Evolutionary conservation across 2,888 invertebrate species (phyloP), one percentile per base, ranked within the genome.

Genomic region (Notodonta dromedarius): DNA sequence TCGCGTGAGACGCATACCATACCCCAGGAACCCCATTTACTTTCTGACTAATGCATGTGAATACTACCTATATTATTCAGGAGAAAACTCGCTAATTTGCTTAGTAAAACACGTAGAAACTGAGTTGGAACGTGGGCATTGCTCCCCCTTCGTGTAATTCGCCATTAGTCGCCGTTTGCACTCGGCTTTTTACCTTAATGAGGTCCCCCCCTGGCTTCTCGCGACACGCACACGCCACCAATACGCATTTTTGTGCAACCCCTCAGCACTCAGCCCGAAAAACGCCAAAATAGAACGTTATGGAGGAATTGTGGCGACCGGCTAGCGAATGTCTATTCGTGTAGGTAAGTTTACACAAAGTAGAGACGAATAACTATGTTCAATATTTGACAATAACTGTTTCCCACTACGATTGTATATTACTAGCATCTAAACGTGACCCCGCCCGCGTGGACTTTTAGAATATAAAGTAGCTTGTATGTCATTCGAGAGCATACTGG

Each of bases 101-200:
- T 54, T n/a, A 13, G 54, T 54, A 35, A 35, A 53, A 13, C 14
- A 13, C 39, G 32, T 56, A 12, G 50, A 60, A 73, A 62, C 61
- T 63, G 67, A 67, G 73, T 63, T 75, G 69, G 77, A 79, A 76
- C 75, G 65, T 75, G 80, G 83, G 82, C 82, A 85, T 81, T 82
- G 84, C 80, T 88, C 93, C 93, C 24, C 93, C 91, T 91, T 92
- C 93, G 91, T 90, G 93, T 93, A 90, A 93, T 93, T 93, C 88
- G 91, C 93, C 90, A 92, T 93, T 92, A 93, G 90, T 85, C 85
- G 88, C 87, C 90, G 91, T 91, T 92, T 93, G 93, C 93, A 93
- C 87, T 92, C 89, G 90, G 90, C 92, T 92, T 93, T 93, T 91
- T 91, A 93, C 90, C 91, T 92, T 93, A 93, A 93, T 93, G 93